These are phyloP conservation scores for Bombus picipes DNA, from an alignment of 1,140 invertebrate species.

Conservation along the genomic window DNA sequence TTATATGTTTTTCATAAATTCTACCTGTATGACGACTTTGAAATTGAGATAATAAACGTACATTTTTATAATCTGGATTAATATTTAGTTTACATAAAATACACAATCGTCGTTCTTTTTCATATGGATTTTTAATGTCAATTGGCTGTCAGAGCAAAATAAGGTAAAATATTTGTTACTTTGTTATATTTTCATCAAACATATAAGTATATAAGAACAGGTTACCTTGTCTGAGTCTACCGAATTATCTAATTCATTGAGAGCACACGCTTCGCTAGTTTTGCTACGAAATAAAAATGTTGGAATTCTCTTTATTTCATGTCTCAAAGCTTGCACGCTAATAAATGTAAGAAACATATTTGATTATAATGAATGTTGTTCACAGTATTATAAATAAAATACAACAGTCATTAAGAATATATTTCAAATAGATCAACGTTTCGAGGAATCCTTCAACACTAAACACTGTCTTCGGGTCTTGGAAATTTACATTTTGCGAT, in stretches of 20 bases:
- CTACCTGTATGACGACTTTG: constrained; percentile 95
- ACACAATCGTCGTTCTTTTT: constrained; percentile 89
- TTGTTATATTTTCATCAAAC: neutral
- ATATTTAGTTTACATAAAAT: constrained; percentile 95
- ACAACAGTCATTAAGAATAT: neutral
- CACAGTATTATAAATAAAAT: neutral
- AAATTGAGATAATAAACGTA: constrained; percentile 95
- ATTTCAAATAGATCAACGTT: neutral
- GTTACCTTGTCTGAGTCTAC: constrained; percentile 4
- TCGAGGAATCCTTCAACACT: neutral
- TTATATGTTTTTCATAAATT: constrained; percentile 95
- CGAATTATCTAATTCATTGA: neutral
- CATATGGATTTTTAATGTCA: constrained; percentile 91
- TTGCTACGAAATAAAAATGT: neutral
- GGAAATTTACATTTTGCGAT: neutral
- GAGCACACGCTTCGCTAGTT: neutral
- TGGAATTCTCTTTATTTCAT: neutral
- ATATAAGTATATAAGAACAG: neutral
- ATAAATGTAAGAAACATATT: constrained; percentile 17
- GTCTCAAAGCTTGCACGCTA: neutral
- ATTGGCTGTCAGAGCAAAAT: constrained; percentile 82
- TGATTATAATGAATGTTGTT: neutral
- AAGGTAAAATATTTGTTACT: neutral
- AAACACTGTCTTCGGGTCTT: neutral
- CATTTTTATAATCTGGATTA: constrained; percentile 95